These are phyloP conservation scores for Caenorhabditis uteleia DNA, from an alignment of 2,888 invertebrate species.

Conservation along the genomic window DNA sequence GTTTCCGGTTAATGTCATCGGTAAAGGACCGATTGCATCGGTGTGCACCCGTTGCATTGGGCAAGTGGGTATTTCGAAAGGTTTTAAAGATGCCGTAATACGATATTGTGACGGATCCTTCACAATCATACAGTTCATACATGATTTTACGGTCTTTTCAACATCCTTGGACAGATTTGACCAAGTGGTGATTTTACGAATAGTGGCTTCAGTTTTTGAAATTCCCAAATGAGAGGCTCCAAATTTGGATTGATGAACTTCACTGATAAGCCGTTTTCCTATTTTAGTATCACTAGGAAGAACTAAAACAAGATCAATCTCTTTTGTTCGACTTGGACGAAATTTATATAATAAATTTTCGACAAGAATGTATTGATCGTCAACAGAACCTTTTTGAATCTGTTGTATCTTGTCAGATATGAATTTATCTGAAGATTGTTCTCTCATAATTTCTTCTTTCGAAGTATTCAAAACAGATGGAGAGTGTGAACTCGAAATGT, in stretches of 20 bases:
- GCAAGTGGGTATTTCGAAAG: background rate
- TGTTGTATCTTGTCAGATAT: background rate
- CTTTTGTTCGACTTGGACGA: background rate
- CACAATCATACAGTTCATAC: background rate
- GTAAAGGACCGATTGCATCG: conserved; percentile 32
- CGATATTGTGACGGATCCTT: conserved; percentile 3
- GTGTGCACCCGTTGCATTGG: conserved; percentile 28
- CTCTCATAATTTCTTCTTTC: background rate
- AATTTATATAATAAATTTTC: background rate
- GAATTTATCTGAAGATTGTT: too few relatives aligned
- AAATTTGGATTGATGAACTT: background rate
- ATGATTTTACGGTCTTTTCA: background rate
- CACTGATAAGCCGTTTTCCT: background rate
- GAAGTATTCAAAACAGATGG: background rate
- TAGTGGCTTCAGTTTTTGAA: background rate
- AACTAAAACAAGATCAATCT: too few relatives aligned
- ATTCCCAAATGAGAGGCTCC: background rate
- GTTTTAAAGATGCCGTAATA: background rate
- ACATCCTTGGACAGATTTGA: too few relatives aligned
- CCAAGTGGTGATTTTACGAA: background rate
- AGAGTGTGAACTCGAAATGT: too few relatives aligned
- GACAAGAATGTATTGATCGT: background rate
- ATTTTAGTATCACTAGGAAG: background rate
- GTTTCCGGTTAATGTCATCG: conserved; percentile 15
- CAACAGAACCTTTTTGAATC: background rate